These are phyloP conservation scores for Macrochelys suwanniensis DNA, from an alignment of 2,797 vertebrate genomes.

Conservation along the genomic window DNA sequence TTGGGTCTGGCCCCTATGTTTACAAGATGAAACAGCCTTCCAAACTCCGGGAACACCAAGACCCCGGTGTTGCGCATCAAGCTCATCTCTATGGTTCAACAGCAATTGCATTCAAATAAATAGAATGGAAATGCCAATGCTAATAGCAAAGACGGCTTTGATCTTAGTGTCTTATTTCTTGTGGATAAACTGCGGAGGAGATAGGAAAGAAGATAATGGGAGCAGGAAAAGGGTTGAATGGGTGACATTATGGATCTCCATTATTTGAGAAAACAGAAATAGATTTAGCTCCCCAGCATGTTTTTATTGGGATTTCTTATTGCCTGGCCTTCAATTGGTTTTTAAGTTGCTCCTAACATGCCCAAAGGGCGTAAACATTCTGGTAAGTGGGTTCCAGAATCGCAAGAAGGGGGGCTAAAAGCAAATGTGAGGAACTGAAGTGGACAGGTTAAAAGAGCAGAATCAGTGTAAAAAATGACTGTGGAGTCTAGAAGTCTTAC, in stretches of 20 bases:
- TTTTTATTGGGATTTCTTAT: constrained; percentile 24
- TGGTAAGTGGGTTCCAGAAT: not conserved
- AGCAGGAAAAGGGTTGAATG: not conserved
- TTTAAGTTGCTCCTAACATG: not conserved
- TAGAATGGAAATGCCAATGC: not conserved
- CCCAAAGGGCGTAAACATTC: not conserved
- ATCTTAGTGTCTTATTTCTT: not conserved
- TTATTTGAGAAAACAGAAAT: not conserved
- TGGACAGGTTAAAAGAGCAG: not conserved
- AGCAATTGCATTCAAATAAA: not conserved
- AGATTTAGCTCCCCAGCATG: not conserved
- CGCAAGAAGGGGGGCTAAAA: not conserved
- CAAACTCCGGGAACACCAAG: not conserved
- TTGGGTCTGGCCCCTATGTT: not conserved
- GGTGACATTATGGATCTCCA: rapidly evolving
- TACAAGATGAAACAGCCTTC: not conserved
- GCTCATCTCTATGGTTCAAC: not conserved
- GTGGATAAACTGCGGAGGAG: constrained; percentile 42
- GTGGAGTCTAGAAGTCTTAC: not conserved
- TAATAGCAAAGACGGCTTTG: rapidly evolving
- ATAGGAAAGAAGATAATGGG: not conserved
- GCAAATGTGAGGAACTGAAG: rapidly evolving
- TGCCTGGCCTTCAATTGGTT: constrained; percentile 26
- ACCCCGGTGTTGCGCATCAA: rapidly evolving
- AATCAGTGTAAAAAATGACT: not conserved